Conservation (phyloP, 2,797 vertebrate genomes). For the Toxotes lorentzi region DNA sequence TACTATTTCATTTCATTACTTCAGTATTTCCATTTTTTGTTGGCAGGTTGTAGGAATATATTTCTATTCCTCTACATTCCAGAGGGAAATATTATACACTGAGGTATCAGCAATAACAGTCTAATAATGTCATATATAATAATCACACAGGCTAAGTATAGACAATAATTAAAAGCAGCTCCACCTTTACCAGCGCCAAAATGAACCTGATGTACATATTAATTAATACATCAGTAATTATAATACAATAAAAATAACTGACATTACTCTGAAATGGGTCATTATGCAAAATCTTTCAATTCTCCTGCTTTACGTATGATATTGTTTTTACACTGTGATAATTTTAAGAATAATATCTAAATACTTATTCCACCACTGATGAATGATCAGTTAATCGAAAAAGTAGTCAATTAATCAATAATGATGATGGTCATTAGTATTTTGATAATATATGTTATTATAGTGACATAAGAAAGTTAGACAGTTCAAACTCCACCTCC, state of each 20-base stretch:
- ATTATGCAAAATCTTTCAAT: not conserved
- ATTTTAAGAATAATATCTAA: not conserved
- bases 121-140: not conserved
- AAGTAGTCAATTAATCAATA: not conserved
- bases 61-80: not conserved
- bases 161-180: not conserved
- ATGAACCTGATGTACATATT: not conserved
- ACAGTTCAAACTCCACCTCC: not conserved
- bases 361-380: not conserved
- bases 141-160: not conserved
- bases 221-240: not conserved
- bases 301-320: not conserved
- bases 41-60: no score
- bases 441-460: not conserved
- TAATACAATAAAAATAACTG: not conserved
- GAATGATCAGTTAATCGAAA: not conserved
- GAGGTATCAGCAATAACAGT: not conserved
- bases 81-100: not conserved
- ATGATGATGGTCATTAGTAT: not conserved
- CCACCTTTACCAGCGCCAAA: not conserved
- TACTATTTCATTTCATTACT: no score
- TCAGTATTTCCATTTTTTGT: not conserved
- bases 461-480: not conserved
- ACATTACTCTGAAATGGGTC: not conserved
- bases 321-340: not conserved